phyloP scores from a whole-genome alignment of 2,797 vertebrate species.

The Syncerus caffer region DNA sequence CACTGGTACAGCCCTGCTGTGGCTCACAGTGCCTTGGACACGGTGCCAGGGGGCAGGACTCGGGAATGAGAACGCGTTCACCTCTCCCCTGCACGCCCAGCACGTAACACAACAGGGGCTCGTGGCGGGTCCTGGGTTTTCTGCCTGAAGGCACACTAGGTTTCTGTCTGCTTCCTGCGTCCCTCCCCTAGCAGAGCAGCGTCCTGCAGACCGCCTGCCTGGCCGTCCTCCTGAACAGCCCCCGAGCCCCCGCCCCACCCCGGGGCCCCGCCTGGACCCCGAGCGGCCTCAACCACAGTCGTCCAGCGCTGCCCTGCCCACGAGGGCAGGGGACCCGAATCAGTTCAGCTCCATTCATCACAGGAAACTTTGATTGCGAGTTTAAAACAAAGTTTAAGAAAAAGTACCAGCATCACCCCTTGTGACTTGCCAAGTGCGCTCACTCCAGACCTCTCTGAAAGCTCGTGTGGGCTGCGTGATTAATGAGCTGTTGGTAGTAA shows the following conservation, averaged over 20 bases:
- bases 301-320: neutral
- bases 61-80: fast-evolving
- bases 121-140: neutral
- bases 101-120: fast-evolving
- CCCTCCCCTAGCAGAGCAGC: too few relatives aligned
- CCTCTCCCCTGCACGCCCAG: fast-evolving
- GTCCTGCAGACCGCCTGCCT: fast-evolving
- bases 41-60: fast-evolving
- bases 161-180: neutral
- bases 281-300: fast-evolving
- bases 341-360: neutral
- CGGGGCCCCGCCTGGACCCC: neutral
- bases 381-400: neutral
- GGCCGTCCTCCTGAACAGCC: fast-evolving
- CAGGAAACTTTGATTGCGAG: neutral
- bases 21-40: fast-evolving
- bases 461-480: neutral
- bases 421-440: neutral
- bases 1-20: fast-evolving
- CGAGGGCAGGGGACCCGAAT: fast-evolving
- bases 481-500: neutral
- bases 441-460: neutral
- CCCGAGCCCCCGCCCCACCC: neutral
- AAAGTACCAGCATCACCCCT: neutral
- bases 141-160: neutral